A percentile compares a stretch with the other conserved stretches of the same genome.
phyloP scores from a whole-genome alignment of 2,888 invertebrate species.

The Drosophila nr. medialis region DNA sequence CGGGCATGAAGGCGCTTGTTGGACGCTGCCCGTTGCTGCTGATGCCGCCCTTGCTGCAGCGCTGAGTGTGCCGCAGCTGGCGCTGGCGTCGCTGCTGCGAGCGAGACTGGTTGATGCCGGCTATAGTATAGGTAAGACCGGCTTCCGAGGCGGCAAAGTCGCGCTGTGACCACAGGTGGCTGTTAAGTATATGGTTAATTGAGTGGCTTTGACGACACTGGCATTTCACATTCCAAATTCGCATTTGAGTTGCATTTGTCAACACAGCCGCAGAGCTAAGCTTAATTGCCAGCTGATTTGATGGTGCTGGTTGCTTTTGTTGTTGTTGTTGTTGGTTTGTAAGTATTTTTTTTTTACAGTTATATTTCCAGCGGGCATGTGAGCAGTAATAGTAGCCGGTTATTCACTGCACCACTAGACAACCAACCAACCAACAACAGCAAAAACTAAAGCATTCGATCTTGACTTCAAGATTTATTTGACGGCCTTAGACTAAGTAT shows the following conservation, averaged over 20 bases:
- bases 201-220: slow-evolving; percentile 21
- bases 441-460: slow-evolving; percentile 43
- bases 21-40: slow-evolving; percentile 59
- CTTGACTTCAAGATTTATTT: slow-evolving; percentile 67
- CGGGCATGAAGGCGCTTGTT: slow-evolving; percentile 71
- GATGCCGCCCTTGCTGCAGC: slow-evolving; percentile 63
- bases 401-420: slow-evolving; percentile 25
- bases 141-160: slow-evolving; percentile 83
- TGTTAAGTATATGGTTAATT: slow-evolving; percentile 27
- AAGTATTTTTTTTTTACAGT: slow-evolving; percentile 62
- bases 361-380: slow-evolving; percentile 66
- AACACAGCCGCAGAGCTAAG: slow-evolving; percentile 31
- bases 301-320: slow-evolving; percentile 18
- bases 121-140: slow-evolving; percentile 84
- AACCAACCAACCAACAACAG: slow-evolving; percentile 41
- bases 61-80: slow-evolving; percentile 69
- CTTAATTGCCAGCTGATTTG: slow-evolving; percentile 46
- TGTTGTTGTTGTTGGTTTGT: slow-evolving; percentile 32
- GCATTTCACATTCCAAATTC: slow-evolving; percentile 29
- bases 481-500: slow-evolving; percentile 40
- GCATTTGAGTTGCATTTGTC: slow-evolving; percentile 53
- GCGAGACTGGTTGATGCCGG: slow-evolving; percentile 76
- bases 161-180: slow-evolving; percentile 82
- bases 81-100: slow-evolving; percentile 72
- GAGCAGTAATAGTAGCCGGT: slow-evolving; percentile 51